Conservation (phyloP, 35 echinoderm and acorn worm species). For the Ophioderma brevispina region DNA sequence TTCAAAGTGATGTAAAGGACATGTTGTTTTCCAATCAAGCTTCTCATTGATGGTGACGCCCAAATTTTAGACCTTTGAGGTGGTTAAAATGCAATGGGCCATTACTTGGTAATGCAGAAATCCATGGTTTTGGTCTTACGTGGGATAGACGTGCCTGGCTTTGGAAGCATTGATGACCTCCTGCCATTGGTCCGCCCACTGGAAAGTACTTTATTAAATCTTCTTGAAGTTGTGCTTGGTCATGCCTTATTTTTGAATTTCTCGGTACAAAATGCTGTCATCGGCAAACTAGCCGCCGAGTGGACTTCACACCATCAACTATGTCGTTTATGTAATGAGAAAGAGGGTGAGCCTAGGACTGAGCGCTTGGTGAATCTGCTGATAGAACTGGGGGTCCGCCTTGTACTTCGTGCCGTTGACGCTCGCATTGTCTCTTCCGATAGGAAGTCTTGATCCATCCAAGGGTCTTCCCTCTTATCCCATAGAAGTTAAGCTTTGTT, state of each 20-base stretch:
- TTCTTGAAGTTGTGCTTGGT: conserved; percentile 14
- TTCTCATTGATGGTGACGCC: too few species aligned
- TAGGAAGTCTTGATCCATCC: conserved; percentile 32
- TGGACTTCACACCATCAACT: neutral
- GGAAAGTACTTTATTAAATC: conserved; percentile 28
- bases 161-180: conserved; percentile 58
- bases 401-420: conserved; percentile 22
- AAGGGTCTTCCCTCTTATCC: conserved; percentile 35
- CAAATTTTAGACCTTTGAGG: too few species aligned
- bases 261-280: conserved; percentile 4
- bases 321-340: conserved; percentile 16
- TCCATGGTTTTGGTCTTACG: conserved; percentile 21
- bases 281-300: conserved; percentile 10
- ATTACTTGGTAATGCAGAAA: too few species aligned
- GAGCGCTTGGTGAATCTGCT: conserved; percentile 26
- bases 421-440: neutral
- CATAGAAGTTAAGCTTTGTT: conserved; percentile 40
- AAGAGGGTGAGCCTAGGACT: conserved; percentile 10
- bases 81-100: too few species aligned
- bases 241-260: conserved; percentile 11
- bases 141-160: conserved; percentile 17
- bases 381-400: neutral
- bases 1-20: too few species aligned
- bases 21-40: too few species aligned
- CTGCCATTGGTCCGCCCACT: conserved; percentile 45